Evolutionary conservation across 1,140 invertebrate genomes (phyloP).

Genomic region (Pachyrhynchus sulphureomaculatus): DNA sequence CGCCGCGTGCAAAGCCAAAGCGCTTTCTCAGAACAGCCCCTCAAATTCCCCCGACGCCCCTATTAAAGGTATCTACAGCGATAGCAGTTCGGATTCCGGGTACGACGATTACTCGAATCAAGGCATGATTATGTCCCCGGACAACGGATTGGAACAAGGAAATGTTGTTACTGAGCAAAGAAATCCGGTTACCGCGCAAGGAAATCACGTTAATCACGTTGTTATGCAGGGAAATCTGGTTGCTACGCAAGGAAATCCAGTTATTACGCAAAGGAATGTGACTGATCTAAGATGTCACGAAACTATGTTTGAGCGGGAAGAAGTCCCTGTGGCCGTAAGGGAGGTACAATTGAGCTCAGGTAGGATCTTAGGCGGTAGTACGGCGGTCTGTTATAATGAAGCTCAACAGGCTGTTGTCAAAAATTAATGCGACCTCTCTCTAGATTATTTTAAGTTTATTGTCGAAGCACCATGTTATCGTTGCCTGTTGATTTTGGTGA

Average conservation of each 20-base stretch:
- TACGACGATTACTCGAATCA: slow-evolving; percentile 65
- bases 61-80: slow-evolving; percentile 54
- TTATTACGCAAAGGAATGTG: background rate
- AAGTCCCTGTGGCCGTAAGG: background rate
- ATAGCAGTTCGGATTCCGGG: slow-evolving; percentile 63
- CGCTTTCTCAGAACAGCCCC: background rate
- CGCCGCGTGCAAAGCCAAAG: slow-evolving; percentile 38
- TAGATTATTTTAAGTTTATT: slow-evolving; percentile 1
- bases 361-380: background rate
- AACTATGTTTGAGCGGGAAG: slow-evolving; percentile 11
- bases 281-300: slow-evolving; percentile 19
- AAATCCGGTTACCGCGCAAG: background rate
- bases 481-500: background rate
- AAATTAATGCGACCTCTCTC: slow-evolving; percentile 1
- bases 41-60: background rate
- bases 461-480: background rate
- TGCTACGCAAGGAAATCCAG: background rate
- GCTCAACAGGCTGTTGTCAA: background rate
- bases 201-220: background rate
- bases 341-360: background rate
- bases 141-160: background rate
- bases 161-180: background rate
- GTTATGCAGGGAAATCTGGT: background rate
- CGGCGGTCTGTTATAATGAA: background rate
- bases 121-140: slow-evolving; percentile 13